These are phyloP conservation scores for Tachystola acroxantha DNA, from an alignment of 2,888 invertebrate species.

Conservation along the genomic window DNA sequence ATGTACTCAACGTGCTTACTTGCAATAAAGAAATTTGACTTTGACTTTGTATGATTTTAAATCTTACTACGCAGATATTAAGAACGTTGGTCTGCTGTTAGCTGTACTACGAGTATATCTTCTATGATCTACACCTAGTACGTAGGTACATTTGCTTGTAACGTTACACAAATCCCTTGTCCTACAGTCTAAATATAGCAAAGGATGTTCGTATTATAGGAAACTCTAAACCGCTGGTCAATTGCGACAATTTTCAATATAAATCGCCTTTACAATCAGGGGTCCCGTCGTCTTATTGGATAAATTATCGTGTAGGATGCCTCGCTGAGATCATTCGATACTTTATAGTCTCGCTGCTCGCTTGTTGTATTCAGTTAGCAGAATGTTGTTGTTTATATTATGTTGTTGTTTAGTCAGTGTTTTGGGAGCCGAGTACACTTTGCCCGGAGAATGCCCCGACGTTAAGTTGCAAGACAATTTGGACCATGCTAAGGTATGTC, in stretches of 20 bases:
- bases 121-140: too few species aligned
- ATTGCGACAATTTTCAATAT: constrained; percentile 28
- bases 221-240: constrained; percentile 10
- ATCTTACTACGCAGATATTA: too few species aligned
- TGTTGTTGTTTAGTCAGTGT: constrained; percentile 30
- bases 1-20: too few species aligned
- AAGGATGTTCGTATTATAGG: constrained; percentile 30
- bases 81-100: too few species aligned
- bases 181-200: constrained; percentile 23
- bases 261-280: constrained; percentile 40
- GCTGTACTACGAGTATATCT: too few species aligned
- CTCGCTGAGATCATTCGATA: constrained; percentile 34
- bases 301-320: constrained; percentile 59
- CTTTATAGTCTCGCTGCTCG: constrained; percentile 24
- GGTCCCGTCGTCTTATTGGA: constrained; percentile 44
- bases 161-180: constrained; percentile 1
- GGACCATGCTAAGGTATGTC: constrained; percentile 56
- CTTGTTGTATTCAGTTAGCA: constrained; percentile 23
- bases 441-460: constrained; percentile 57
- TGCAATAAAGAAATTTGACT: too few species aligned
- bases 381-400: constrained; percentile 38
- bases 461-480: constrained; percentile 59
- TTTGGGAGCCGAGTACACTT: constrained; percentile 46
- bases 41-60: too few species aligned
- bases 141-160: too few species aligned